Evolutionary conservation across 2,888 invertebrate species (phyloP), one percentile per base, ranked within the genome.

Genomic region (Eudemis profundana): DNA sequence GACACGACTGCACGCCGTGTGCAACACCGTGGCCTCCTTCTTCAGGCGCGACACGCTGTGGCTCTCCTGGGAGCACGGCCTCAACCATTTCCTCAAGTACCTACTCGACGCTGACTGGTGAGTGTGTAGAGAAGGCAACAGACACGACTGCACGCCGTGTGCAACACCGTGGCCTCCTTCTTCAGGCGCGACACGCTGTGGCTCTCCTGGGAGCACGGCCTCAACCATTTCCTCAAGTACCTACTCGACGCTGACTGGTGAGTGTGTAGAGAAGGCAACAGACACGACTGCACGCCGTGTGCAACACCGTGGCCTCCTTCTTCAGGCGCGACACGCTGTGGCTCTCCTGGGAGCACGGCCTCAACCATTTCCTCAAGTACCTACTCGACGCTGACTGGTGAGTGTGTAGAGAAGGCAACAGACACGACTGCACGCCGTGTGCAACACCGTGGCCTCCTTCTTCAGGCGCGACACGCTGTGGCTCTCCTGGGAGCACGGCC

Each of bases 271-370:
- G 23, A 0, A 40, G 21, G 42, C 72, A 82, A 36, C 23, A n/a
- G n/a, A n/a, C n/a, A n/a, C n/a, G n/a, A n/a, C n/a, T n/a, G n/a
- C 95, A 96, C 79, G 93, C 93, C 1, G 93, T 94, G 14, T 88
- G 96, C 47, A 95, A 96, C 87, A 93, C 95, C 0, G 95, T 95
- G n/a, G 95, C 96, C 7, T 93, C 91, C 38, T 96, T 96, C 86
- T 89, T 96, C 17, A 96, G 96, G 0, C 92, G 96, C 7, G 96
- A 95, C 14, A 95, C 95, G 8, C 90, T 96, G 62, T 96, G 96
- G 95, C 91, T 95, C 59, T 94, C 93, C 71, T 96, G 96, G 96
- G 95, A 95, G 75, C 93, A 94, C 70, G 96, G 96, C 0, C 82
- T 95, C 51, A 84, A 93, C 56, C 94, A 95, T 81, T 95, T 95